Evolutionary conservation across 2,797 vertebrate genomes (phyloP), one percentile per base, ranked within the genome.

Genomic region (Darevskia mixta): DNA sequence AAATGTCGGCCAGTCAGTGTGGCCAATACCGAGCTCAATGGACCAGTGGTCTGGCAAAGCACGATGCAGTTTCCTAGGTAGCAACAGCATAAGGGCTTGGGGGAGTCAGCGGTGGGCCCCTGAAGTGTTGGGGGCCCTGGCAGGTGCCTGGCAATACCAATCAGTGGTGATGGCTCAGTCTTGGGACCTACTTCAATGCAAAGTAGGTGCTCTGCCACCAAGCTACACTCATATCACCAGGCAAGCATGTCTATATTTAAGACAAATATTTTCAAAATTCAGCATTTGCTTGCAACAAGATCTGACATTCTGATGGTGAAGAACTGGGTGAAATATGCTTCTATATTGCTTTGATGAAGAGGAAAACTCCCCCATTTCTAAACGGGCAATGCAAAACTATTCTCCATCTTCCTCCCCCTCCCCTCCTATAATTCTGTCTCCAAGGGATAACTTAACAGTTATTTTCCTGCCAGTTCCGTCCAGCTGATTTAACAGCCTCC

Each of bases 381-480:
- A 72, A 49, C 0, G 1, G 43, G 9, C 15, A 45, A 71, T n/a
- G 13, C 25, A 91, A 90, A 90, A 91, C 87, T 90, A 92, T 92
- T 90, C 92, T 92, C 91, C 92, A 90, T 88, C 87, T 92, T 93
- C 93, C 85, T 89, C 29, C 41, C 18, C 1, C n/a, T 13, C 55
- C 8, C 35, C 38, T 77, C 92, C 95, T 87, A 72, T 89, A 91
- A 94, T 87, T 35, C 88, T 8, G 86, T 90, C 96, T 95, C 94
- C 11, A 1, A 90, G 95, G 91, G 92, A 87, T 91, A 87, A 58
- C 87, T 81, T 79, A 55, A 80, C 86, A 91, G 93, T 93, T 90
- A 87, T 94, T 85, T 91, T 93, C 87, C 35, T 32, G 80, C 87
- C 9, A 0, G 87, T 83, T 77, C 86, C 6, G 69, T 18, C 41